phyloP scores from a whole-genome alignment of 1,140 invertebrate genomes.

The Neotoxoptera formosana region DNA sequence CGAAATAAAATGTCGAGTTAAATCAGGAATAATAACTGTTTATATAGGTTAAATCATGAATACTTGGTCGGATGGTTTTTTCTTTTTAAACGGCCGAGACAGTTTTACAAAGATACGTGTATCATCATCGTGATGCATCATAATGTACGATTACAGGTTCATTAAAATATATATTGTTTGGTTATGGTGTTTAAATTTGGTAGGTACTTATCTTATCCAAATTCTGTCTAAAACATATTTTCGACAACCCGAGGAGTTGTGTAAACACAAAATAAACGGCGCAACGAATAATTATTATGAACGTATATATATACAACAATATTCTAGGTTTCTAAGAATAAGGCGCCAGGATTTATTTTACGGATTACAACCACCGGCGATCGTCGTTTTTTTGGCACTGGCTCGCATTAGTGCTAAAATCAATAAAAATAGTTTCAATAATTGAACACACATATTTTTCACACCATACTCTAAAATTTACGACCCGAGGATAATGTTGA shows the following conservation, averaged over 20 bases:
- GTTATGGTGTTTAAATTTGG: background rate
- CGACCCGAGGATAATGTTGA: background rate
- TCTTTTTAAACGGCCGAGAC: background rate
- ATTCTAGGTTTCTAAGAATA: background rate
- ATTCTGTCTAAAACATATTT: background rate
- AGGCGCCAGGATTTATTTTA: slow-evolving; percentile 19
- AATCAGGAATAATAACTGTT: background rate
- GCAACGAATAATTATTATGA: background rate
- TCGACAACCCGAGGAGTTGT: background rate
- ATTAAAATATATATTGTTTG: background rate
- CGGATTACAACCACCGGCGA: background rate
- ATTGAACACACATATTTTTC: background rate
- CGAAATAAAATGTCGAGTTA: background rate
- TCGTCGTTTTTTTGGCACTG: background rate
- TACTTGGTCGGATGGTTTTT: background rate
- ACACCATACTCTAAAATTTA: slow-evolving; percentile 22
- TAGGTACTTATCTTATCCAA: background rate
- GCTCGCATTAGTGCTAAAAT: background rate
- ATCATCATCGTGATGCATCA: no score
- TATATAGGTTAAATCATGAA: background rate
- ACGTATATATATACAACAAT: background rate
- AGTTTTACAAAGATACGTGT: no score
- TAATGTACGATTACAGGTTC: background rate
- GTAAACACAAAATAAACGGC: background rate
- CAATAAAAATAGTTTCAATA: slow-evolving; percentile 35